phyloP scores from a whole-genome alignment of 2,888 invertebrate genomes.

The Brachylomia viminalis region DNA sequence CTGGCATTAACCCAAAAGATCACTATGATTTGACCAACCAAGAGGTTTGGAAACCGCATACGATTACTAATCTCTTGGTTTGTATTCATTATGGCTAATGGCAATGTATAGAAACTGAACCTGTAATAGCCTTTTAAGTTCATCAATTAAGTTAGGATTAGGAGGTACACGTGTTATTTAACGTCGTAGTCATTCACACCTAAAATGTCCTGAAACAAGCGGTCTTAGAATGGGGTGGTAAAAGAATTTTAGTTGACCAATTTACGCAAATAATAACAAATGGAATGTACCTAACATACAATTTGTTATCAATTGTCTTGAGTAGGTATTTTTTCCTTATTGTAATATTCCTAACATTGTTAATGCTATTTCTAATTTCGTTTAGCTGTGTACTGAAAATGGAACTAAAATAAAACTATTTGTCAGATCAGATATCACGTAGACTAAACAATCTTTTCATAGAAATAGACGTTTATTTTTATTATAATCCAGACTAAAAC shows the following conservation, averaged over 20 bases:
- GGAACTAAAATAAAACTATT: neutral
- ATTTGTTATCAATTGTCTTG: neutral
- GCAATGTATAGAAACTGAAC: slow-evolving; percentile 18
- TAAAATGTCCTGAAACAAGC: neutral
- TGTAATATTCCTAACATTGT: neutral
- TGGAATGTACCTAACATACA: neutral
- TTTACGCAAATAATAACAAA: neutral
- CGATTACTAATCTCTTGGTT: neutral
- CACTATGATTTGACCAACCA: no score
- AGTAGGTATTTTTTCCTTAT: neutral
- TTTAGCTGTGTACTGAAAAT: no score
- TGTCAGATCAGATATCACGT: neutral
- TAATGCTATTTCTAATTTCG: neutral
- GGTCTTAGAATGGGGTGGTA: neutral
- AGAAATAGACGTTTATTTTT: slow-evolving; percentile 12
- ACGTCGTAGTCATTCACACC: neutral
- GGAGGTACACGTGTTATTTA: neutral
- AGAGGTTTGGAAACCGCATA: no score
- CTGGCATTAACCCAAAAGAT: no score
- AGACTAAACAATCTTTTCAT: slow-evolving; percentile 23
- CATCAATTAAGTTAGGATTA: slow-evolving; percentile 8
- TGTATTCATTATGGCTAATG: slow-evolving; percentile 34
- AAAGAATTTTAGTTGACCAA: neutral
- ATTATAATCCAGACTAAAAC: neutral
- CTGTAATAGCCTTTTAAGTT: slow-evolving; percentile 18